phyloP scores from a whole-genome alignment of 1,140 invertebrate genomes.

The Dinothrombium tinctorium region DNA sequence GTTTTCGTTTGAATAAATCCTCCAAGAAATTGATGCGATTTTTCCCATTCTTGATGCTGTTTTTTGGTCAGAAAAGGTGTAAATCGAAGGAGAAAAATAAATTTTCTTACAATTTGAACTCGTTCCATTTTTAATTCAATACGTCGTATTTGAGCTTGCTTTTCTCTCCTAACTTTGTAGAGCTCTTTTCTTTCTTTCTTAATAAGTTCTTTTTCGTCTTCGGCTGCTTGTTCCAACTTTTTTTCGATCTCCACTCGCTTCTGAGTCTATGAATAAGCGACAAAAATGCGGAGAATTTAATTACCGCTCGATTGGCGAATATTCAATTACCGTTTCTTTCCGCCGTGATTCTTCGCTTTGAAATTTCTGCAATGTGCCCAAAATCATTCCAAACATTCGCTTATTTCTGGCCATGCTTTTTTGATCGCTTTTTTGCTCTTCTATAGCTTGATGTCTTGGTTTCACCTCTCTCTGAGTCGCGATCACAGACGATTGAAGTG shows the following conservation, averaged over 20 bases:
- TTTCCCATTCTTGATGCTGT: conserved; percentile 60
- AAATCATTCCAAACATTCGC: conserved; percentile 76
- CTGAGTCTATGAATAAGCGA: conserved; percentile 35
- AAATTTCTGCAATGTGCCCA: conserved; percentile 84
- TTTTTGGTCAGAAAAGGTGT: conserved; percentile 17
- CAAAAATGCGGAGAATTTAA: background rate
- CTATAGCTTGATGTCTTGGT: conserved; percentile 46
- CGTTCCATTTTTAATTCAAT: conserved; percentile 74
- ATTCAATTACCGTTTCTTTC: conserved; percentile 32
- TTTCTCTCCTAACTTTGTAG: conserved; percentile 55
- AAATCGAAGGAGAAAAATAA: conserved; percentile 4
- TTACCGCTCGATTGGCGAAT: conserved; percentile 10
- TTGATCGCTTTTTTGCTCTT: conserved; percentile 57
- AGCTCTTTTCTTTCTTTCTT: conserved; percentile 58
- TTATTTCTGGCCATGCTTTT: conserved; percentile 55
- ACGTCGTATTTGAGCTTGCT: conserved; percentile 61
- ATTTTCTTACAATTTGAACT: conserved; percentile 42
- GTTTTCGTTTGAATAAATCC: conserved; percentile 68
- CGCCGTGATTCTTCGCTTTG: conserved; percentile 73
- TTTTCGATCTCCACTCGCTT: conserved; percentile 69
- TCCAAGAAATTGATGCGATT: conserved; percentile 41
- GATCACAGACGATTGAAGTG: background rate
- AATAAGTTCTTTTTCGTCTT: conserved; percentile 58
- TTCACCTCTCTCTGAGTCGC: conserved; percentile 16
- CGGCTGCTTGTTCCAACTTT: conserved; percentile 71